These are phyloP conservation scores for Microchrysa polita DNA, from an alignment of 2,888 invertebrate genomes.

Conservation along the genomic window DNA sequence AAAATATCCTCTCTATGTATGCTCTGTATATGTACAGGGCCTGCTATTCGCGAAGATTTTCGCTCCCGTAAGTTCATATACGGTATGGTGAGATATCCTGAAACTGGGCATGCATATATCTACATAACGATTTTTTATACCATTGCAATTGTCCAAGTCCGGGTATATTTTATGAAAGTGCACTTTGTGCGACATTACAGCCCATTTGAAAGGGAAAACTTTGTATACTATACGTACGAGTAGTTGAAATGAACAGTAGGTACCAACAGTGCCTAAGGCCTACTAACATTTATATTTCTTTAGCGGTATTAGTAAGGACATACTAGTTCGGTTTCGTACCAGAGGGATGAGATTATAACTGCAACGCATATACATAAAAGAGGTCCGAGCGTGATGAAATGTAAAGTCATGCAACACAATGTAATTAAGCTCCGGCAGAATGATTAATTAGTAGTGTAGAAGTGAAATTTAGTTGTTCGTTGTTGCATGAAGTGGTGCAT, in stretches of 20 bases:
- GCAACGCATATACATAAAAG: not conserved
- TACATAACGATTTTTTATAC: not conserved
- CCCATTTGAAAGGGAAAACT: conserved; percentile 32
- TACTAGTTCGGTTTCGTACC: not conserved
- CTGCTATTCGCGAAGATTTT: no score
- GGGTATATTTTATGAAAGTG: conserved; percentile 33
- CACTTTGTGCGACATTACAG: conserved; percentile 31
- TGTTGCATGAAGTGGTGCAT: no score
- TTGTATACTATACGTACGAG: no score
- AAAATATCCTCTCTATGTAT: conserved; percentile 12
- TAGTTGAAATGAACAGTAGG: not conserved
- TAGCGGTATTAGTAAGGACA: not conserved
- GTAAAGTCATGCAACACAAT: conserved; percentile 28
- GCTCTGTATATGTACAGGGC: no score
- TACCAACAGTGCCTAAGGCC: not conserved
- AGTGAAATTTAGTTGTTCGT: conserved; percentile 26
- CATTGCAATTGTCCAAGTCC: conserved; percentile 7
- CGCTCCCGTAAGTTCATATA: no score
- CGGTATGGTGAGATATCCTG: no score
- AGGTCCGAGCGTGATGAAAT: not conserved
- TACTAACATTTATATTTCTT: conserved; percentile 4
- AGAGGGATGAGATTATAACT: conserved; percentile 1
- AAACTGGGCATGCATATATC: no score
- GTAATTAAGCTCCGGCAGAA: conserved; percentile 30
- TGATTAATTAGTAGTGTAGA: conserved; percentile 29